Percentiles rank a stretch among this genome's conserved stretches.
phyloP scores from a whole-genome alignment of 2,888 invertebrate species.

The Enoplolaimus lenunculus region DNA sequence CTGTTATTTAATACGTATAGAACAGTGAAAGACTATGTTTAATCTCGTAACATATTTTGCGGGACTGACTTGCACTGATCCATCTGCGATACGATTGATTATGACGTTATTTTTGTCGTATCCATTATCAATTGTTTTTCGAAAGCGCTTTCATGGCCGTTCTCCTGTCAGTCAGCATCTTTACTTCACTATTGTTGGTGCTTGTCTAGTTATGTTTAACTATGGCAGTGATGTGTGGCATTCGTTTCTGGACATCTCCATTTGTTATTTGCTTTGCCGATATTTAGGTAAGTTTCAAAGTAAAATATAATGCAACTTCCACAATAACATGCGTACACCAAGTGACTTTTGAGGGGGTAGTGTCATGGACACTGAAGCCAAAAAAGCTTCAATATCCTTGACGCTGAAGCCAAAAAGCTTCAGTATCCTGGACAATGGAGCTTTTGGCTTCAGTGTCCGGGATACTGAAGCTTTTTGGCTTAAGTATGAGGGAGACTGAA shows the following conservation, averaged over 20 bases:
- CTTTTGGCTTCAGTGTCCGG: too few relatives aligned
- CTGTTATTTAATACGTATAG: too few relatives aligned
- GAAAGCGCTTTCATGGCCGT: slow-evolving; percentile 32
- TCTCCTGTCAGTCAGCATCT: slow-evolving; percentile 29
- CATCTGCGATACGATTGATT: slow-evolving; percentile 1
- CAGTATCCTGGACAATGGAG: too few relatives aligned
- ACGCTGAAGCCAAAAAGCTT: too few relatives aligned
- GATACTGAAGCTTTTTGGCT: too few relatives aligned
- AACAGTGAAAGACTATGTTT: neutral
- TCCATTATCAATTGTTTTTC: slow-evolving; percentile 34
- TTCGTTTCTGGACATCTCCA: slow-evolving; percentile 56
- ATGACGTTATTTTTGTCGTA: slow-evolving; percentile 33
- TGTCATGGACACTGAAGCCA: too few relatives aligned
- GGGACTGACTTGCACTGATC: neutral
- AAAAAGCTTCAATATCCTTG: too few relatives aligned
- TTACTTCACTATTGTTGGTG: slow-evolving; percentile 32
- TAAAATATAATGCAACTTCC: too few relatives aligned
- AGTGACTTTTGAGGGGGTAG: too few relatives aligned
- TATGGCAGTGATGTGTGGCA: slow-evolving; percentile 54
- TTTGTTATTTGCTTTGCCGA: slow-evolving; percentile 56
- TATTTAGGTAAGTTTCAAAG: slow-evolving; percentile 48
- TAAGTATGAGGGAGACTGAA: too few relatives aligned
- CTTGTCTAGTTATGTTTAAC: slow-evolving; percentile 34
- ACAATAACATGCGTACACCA: too few relatives aligned
- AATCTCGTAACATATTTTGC: neutral